Evolutionary conservation across 2,797 vertebrate species (phyloP).

Genomic region (Tinamus major): DNA sequence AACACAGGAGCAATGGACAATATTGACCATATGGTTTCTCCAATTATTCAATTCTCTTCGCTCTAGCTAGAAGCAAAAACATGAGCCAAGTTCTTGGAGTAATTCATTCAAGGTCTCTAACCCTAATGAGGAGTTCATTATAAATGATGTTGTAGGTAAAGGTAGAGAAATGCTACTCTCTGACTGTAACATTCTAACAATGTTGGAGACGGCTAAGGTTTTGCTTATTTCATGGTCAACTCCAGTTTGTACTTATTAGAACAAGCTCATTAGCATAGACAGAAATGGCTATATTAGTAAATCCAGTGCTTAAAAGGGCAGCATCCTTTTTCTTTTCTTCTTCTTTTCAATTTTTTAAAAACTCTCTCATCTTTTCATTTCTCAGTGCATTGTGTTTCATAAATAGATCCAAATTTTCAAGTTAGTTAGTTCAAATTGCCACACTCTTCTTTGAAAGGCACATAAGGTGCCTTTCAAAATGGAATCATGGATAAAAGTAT

Average conservation of each 20-base stretch:
- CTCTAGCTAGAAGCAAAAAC: not conserved
- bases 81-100: not conserved
- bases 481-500: not conserved
- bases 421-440: not conserved
- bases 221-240: not conserved
- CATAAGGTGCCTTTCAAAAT: not conserved
- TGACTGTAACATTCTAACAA: not conserved
- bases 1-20: not conserved
- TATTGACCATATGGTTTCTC: accelerated
- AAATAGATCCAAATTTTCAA: not conserved
- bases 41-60: not conserved
- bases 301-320: not conserved
- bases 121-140: not conserved
- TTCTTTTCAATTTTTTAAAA: too few relatives aligned
- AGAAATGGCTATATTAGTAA: not conserved
- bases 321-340: not conserved
- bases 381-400: not conserved
- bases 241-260: not conserved
- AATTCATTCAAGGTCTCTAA: not conserved
- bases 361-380: accelerated
- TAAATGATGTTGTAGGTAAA: not conserved
- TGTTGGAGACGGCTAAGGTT: not conserved
- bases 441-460: not conserved
- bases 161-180: not conserved
- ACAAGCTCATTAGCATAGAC: not conserved